Base-by-base conservation (phyloP, 2,797 vertebrate species). In the Anomalospiza imberbis region DNA sequence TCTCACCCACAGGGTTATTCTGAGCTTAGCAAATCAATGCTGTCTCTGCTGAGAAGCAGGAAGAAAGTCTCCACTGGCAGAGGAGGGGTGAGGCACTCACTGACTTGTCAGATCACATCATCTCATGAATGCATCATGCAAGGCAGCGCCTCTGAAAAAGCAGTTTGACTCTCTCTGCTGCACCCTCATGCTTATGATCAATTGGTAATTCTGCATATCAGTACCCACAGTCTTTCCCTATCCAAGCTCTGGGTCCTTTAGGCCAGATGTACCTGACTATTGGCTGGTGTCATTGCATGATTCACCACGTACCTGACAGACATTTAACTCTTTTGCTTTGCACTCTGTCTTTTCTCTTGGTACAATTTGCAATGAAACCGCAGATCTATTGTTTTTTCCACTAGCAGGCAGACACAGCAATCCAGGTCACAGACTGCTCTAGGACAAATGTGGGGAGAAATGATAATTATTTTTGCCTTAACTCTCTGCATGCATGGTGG, bases 51-150 rank as follows among this genome's bases (percentile, higher is more conserved):
- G 74, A 81, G 91, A 84, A 86, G 54, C 58, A 62, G 51, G 29
- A 86, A 86, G 70, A 72, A 89, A 81, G 55, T 70, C n/a, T 84
- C n/a, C n/a, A 42, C 44, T 1, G 1, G 38, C 26, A 94, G 60
- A 87, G 67, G 47, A 90, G 51, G 83, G 77, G 19, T 90, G 70
- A 86, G 72, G 38, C 76, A 34, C 55, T 73, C 60, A 5, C 73
- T 78, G 19, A 25, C 48, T 62, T 94, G 93, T 90, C 94, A 92
- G 89, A 89, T 80, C 89, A 58, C 44, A 85, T 95, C 63, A 80
- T 74, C 42, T 91, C 85, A 73, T 29, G 31, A 78, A 84, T 73
- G 54, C n/a, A 86, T 90, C 85, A 73, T 47, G 72, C 44, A 73
- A 91, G 62, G 55, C 76, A 93, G 31, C 1, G 2, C 40, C 73